Conservation (phyloP, 2,888 invertebrate genomes). For the Athripsodes cinereus region DNA sequence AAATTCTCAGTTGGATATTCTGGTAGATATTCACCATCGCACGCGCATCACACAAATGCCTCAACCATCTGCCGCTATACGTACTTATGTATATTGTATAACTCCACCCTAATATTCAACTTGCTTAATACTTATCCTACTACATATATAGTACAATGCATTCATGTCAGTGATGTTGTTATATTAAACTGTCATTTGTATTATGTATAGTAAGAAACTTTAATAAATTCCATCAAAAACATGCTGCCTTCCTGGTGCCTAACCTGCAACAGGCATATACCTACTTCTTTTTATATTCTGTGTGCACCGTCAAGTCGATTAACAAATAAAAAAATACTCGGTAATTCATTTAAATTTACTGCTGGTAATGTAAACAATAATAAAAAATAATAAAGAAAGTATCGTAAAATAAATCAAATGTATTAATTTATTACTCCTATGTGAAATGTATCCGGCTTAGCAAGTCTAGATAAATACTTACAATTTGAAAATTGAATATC, state of each 20-base stretch:
- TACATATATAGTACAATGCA: too few species aligned
- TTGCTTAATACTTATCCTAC: background rate
- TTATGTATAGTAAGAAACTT: too few species aligned
- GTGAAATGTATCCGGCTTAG: too few species aligned
- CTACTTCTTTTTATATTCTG: background rate
- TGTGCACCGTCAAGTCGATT: background rate
- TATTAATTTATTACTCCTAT: too few species aligned
- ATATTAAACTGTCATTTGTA: background rate
- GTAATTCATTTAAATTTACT: too few species aligned
- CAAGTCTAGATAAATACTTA: too few species aligned
- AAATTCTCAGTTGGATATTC: background rate
- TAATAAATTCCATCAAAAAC: conserved; percentile 2
- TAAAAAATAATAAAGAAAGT: too few species aligned
- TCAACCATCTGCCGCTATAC: background rate
- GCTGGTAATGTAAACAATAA: too few species aligned
- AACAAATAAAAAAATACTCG: too few species aligned
- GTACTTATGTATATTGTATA: too few species aligned
- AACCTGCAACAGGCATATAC: background rate
- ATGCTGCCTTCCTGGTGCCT: background rate
- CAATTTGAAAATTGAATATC: too few species aligned
- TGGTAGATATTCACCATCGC: background rate
- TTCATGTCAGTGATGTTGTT: background rate
- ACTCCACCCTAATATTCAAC: background rate
- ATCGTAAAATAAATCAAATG: too few species aligned
- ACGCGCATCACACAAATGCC: background rate